A percentile compares a stretch with the other conserved stretches of the same genome.
Evolutionary conservation across 2,797 vertebrate genomes (phyloP).

Genomic region (Cygnus olor): DNA sequence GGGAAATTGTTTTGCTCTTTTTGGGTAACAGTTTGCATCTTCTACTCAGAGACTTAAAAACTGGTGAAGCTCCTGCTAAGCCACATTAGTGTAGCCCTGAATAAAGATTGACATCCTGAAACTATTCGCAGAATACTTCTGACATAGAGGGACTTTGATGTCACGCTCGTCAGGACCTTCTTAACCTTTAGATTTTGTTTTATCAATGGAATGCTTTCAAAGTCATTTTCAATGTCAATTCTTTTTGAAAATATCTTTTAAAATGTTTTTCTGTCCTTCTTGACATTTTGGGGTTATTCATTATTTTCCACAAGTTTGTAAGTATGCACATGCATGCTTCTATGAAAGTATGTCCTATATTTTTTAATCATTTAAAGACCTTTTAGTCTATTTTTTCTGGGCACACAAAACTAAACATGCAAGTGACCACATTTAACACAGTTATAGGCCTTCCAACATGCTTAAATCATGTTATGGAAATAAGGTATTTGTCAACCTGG

Average conservation of each 20-base stretch:
- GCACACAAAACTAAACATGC: neutral
- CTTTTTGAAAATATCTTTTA: neutral
- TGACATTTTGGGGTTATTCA: neutral
- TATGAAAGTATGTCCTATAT: neutral
- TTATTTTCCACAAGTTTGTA: neutral
- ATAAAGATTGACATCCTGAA: neutral
- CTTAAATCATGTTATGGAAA: neutral
- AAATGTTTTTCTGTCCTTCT: neutral
- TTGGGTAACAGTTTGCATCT: neutral
- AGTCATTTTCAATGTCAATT: neutral
- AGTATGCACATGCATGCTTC: neutral
- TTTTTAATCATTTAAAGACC: neutral
- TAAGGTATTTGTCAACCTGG: neutral
- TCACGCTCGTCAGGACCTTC: neutral
- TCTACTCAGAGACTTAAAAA: neutral
- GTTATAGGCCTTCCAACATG: neutral
- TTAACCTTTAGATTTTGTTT: neutral
- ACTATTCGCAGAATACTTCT: neutral
- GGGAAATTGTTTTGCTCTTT: neutral
- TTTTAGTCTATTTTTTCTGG: neutral
- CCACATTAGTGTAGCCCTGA: neutral
- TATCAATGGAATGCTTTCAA: neutral
- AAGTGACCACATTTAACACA: neutral
- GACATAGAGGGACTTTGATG: neutral
- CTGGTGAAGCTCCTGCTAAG: neutral